Base-by-base conservation (phyloP, 2,888 invertebrate genomes). In the Agrochola lota region DNA sequence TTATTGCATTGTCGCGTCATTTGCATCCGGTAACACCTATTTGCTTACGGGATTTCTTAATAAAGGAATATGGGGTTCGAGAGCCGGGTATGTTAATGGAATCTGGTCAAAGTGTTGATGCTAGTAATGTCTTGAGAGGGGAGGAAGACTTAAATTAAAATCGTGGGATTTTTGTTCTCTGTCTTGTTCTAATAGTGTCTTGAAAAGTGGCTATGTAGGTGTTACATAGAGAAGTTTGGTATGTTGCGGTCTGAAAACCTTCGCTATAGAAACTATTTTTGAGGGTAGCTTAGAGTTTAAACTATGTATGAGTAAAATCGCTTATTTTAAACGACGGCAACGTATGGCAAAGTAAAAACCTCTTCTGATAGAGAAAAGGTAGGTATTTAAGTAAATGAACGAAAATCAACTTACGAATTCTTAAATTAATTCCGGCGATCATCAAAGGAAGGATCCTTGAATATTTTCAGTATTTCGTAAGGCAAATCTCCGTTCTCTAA, bases 1-100 rank as follows among this genome's bases (percentile, higher is more conserved):
- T 93, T 94, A 94, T 94, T 94, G 93, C 93, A 92, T 94, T 93
- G 91, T 91, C 88, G 85, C 88, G 90, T 90, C 93, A 94, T 95
- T 94, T 93, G 93, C 94, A 95, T 94, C 92, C 91, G 92, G 90
- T 93, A 92, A 90, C 90, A 92, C 89, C 90, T 91, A 91, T 92
- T 92, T 90, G 91, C 87, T 79, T 81, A 79, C 76, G 66, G 71
- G 83, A 84, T 86, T 87, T 84, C 85, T 86, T 86, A 87, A 88
- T 88, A 85, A 83, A 75, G 78, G 84, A 74, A 68, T 74, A 64
- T 80, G 78, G 83, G 85, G 87, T 70, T 79, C 64, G 72, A 60
- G 57, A 71, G 1, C 52, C 57, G 70, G 68, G 70, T 74, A 75
- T 78, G 78, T 43, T 82, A 86, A 88, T 84, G 70, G 77, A 75